Percentiles rank a stretch among this genome's conserved stretches.
Conservation (phyloP, 2,888 invertebrate species). For the Drosophila sordidula region DNA sequence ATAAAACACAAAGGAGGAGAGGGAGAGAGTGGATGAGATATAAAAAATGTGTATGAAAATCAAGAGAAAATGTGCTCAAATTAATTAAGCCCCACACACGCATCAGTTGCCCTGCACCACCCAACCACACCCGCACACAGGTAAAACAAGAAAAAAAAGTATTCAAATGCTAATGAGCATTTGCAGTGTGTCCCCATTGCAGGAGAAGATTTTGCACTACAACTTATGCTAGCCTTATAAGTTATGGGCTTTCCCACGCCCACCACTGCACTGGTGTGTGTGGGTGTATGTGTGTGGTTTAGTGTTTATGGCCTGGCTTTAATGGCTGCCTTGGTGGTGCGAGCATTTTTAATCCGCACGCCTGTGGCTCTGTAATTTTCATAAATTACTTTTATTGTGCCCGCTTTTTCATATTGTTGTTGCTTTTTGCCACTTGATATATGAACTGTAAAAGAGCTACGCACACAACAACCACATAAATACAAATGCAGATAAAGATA, state of each 20-base stretch:
- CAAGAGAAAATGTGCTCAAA: slow-evolving; percentile 67
- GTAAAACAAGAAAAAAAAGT: slow-evolving; percentile 31
- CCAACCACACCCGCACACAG: slow-evolving; percentile 13
- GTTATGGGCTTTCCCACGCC: slow-evolving; percentile 55
- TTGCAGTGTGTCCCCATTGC: slow-evolving; percentile 51
- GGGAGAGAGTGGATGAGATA: background rate
- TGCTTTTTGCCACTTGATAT: slow-evolving; percentile 59
- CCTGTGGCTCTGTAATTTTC: slow-evolving; percentile 82
- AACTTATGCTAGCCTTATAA: slow-evolving; percentile 66
- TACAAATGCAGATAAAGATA: slow-evolving; percentile 20
- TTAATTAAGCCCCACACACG: slow-evolving; percentile 60
- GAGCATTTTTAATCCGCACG: slow-evolving; percentile 75
- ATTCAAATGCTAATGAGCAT: slow-evolving; percentile 70
- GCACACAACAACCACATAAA: slow-evolving; percentile 4
- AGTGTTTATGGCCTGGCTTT: slow-evolving; percentile 70
- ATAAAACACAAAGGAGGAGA: slow-evolving; percentile 64
- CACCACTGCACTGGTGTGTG: slow-evolving; percentile 6
- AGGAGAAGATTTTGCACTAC: slow-evolving; percentile 19
- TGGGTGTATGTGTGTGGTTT: slow-evolving; percentile 48
- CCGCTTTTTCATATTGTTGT: slow-evolving; percentile 12
- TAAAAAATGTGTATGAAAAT: slow-evolving; percentile 32
- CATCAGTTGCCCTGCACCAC: background rate
- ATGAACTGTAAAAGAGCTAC: slow-evolving; percentile 72
- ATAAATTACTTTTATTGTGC: slow-evolving; percentile 83
- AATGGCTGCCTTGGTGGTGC: slow-evolving; percentile 52